Percentiles rank a stretch among this genome's conserved stretches.
phyloP scores from a whole-genome alignment of 2,888 invertebrate species.

The Euproctis similis region DNA sequence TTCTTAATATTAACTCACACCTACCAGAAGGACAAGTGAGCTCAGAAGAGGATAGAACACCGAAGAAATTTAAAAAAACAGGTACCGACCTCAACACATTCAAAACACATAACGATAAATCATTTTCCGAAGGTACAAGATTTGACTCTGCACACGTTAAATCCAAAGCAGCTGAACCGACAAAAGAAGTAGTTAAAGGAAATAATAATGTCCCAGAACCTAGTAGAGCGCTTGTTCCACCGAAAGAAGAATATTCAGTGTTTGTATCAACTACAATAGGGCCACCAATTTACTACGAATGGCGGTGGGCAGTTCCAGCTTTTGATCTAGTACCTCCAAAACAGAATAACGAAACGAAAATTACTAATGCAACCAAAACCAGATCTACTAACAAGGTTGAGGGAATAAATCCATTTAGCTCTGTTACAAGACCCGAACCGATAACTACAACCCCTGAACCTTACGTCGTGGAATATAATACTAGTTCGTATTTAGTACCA shows the following conservation, averaged over 20 bases:
- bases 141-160: slow-evolving; percentile 50
- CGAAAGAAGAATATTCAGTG: slow-evolving; percentile 60
- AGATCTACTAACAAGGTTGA: slow-evolving; percentile 21
- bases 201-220: slow-evolving; percentile 31
- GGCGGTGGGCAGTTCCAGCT: slow-evolving; percentile 80
- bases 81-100: slow-evolving; percentile 45
- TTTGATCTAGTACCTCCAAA: slow-evolving; percentile 76
- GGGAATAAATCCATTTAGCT: slow-evolving; percentile 49
- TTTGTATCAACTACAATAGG: slow-evolving; percentile 72
- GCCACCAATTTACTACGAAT: slow-evolving; percentile 79
- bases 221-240: slow-evolving; percentile 65
- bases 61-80: slow-evolving; percentile 45
- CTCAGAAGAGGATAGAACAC: slow-evolving; percentile 55
- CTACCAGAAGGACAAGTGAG: slow-evolving; percentile 54
- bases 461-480: slow-evolving; percentile 70
- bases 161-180: slow-evolving; percentile 17
- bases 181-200: slow-evolving; percentile 6
- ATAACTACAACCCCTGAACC: slow-evolving; percentile 36
- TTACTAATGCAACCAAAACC: slow-evolving; percentile 28
- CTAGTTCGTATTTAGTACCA: slow-evolving; percentile 77
- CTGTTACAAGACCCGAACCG: slow-evolving; percentile 42
- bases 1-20: slow-evolving; percentile 52
- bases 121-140: slow-evolving; percentile 30
- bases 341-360: slow-evolving; percentile 46
- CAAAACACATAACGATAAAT: slow-evolving; percentile 39